phyloP scores from a whole-genome alignment of 2,797 vertebrate species.

The Xerus rutilus region DNA sequence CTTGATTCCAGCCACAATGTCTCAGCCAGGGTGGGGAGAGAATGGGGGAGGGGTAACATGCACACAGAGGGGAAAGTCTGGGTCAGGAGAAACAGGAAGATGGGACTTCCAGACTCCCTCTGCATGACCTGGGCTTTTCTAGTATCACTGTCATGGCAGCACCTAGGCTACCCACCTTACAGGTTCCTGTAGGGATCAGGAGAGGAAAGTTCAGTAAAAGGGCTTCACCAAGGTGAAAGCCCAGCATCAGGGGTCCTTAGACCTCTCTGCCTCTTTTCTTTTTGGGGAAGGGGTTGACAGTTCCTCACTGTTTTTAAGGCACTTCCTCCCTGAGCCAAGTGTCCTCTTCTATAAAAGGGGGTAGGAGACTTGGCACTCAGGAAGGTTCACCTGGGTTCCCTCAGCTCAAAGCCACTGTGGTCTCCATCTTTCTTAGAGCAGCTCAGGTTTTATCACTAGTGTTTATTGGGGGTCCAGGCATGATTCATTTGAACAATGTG shows the following conservation, averaged over 20 bases:
- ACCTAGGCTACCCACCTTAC: not conserved
- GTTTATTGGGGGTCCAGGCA: not conserved
- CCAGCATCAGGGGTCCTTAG: not conserved
- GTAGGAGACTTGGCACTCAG: not conserved
- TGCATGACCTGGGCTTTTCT: not conserved
- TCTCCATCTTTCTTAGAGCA: not conserved
- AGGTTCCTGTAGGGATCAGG: constrained; percentile 1
- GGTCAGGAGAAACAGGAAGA: not conserved
- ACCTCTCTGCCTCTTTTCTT: not conserved
- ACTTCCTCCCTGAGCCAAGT: not conserved
- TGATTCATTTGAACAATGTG: not conserved
- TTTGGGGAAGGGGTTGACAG: not conserved
- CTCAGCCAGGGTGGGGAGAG: not conserved
- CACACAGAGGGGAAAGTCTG: not conserved
- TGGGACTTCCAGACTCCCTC: not conserved
- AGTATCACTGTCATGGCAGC: not conserved
- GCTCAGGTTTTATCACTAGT: not conserved
- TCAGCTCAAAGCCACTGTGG: not conserved
- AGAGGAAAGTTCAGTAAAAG: not conserved
- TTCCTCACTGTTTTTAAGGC: not conserved
- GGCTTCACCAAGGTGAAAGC: not conserved
- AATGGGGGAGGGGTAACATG: too few relatives aligned
- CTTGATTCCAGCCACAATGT: constrained; percentile 66
- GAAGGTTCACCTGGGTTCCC: not conserved
- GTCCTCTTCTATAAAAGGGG: not conserved